Percentiles rank a stretch among this genome's conserved stretches.
Conservation (phyloP, 2,888 invertebrate species). For the Heliconius sara region DNA sequence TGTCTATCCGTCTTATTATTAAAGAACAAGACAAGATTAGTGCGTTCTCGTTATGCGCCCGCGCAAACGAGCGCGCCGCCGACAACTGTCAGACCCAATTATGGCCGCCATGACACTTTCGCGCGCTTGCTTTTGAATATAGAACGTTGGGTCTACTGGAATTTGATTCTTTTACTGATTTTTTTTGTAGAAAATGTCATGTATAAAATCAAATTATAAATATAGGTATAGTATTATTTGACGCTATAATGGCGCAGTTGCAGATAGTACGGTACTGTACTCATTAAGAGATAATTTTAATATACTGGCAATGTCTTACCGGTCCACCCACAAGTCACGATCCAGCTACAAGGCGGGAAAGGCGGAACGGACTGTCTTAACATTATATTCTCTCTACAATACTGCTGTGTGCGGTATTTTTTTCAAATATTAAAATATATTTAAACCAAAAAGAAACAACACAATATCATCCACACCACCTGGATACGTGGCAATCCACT, state of each 20-base stretch:
- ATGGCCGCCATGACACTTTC: slow-evolving; percentile 76
- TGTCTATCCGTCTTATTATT: slow-evolving; percentile 62
- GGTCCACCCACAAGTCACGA: no score
- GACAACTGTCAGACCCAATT: slow-evolving; percentile 80
- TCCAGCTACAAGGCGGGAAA: no score
- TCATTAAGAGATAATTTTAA: neutral
- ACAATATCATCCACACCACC: no score
- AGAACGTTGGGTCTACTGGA: slow-evolving; percentile 58
- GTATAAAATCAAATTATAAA: slow-evolving; percentile 22
- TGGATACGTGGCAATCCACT: no score
- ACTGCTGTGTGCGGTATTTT: no score
- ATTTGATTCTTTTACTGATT: slow-evolving; percentile 39
- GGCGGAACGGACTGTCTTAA: no score
- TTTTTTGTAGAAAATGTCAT: slow-evolving; percentile 25
- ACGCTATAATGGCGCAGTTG: neutral
- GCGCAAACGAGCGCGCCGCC: slow-evolving; percentile 70
- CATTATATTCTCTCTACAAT: no score
- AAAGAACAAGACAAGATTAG: slow-evolving; percentile 67
- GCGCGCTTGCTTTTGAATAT: slow-evolving; percentile 78
- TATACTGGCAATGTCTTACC: no score
- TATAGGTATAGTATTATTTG: neutral
- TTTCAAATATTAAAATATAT: no score
- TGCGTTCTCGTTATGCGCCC: slow-evolving; percentile 72
- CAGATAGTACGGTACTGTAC: neutral
- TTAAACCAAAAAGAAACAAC: no score